Evolutionary conservation across 1,140 invertebrate species (phyloP).

Genomic region (Trichonephila inaurata): DNA sequence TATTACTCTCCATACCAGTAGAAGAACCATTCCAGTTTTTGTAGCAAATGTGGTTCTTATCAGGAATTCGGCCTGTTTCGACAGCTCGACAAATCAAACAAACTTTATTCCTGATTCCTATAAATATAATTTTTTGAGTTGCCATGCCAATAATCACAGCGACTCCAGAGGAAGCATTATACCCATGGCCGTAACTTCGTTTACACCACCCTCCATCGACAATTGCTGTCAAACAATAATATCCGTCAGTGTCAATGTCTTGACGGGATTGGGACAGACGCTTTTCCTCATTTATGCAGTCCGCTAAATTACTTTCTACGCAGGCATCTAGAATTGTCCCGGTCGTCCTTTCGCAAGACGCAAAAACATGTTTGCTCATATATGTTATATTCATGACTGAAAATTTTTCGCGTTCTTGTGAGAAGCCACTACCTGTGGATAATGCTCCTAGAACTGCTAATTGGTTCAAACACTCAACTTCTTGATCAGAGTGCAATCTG

Average conservation of each 20-base stretch:
- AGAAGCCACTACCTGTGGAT: too few relatives aligned
- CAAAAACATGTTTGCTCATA: neutral
- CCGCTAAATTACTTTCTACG: neutral
- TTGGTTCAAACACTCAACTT: too few relatives aligned
- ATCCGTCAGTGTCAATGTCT: neutral
- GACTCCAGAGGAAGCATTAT: neutral
- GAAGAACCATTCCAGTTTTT: slow-evolving; percentile 1
- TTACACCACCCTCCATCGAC: slow-evolving; percentile 14
- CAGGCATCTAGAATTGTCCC: neutral
- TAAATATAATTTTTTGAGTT: neutral
- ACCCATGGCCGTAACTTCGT: neutral
- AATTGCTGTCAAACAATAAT: too few relatives aligned
- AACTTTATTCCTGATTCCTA: neutral
- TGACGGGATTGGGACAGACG: neutral
- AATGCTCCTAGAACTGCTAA: too few relatives aligned
- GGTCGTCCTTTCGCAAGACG: neutral
- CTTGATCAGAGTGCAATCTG: too few relatives aligned
- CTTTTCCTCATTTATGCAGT: neutral
- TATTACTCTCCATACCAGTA: neutral
- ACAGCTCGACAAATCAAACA: slow-evolving; percentile 1
- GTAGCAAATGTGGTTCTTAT: neutral
- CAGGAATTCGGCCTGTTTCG: neutral
- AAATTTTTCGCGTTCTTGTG: too few relatives aligned
- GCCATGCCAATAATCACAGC: neutral
- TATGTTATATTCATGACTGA: neutral